Percentiles rank a stretch among this genome's conserved stretches.
Conservation (phyloP, 2,797 vertebrate species). For the Manis javanica region DNA sequence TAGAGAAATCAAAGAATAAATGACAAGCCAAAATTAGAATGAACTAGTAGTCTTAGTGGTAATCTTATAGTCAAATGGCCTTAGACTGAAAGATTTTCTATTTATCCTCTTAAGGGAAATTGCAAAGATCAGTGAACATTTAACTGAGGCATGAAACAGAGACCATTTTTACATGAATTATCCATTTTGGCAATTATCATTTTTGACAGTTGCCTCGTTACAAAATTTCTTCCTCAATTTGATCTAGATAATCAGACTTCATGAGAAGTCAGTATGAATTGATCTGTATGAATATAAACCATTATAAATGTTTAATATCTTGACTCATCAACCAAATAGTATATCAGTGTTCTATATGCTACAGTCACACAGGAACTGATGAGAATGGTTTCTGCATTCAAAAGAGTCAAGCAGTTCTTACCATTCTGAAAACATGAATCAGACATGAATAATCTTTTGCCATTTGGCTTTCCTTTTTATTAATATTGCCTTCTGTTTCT, state of each 20-base stretch:
- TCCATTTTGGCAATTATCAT: background rate
- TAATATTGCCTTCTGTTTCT: background rate
- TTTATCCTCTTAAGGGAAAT: background rate
- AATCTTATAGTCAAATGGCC: background rate
- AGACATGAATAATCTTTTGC: background rate
- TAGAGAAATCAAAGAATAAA: conserved; percentile 5
- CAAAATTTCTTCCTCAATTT: conserved; percentile 3
- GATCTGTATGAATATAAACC: background rate
- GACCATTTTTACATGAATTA: conserved; percentile 44
- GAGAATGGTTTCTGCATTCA: background rate
- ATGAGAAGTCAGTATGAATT: conserved; percentile 5
- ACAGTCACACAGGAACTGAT: background rate
- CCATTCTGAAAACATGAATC: background rate
- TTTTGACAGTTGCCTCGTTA: background rate
- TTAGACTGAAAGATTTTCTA: background rate
- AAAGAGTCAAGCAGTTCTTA: background rate
- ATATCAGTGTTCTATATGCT: background rate
- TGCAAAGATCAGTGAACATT: conserved; percentile 16
- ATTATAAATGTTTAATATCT: conserved; percentile 8
- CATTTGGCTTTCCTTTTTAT: background rate
- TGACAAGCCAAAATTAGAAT: background rate
- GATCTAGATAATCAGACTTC: background rate
- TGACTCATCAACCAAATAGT: background rate
- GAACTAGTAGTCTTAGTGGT: background rate
- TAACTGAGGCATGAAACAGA: conserved; percentile 2